Base-by-base conservation (phyloP, 2,797 vertebrate species). In the Denticeps clupeoides region DNA sequence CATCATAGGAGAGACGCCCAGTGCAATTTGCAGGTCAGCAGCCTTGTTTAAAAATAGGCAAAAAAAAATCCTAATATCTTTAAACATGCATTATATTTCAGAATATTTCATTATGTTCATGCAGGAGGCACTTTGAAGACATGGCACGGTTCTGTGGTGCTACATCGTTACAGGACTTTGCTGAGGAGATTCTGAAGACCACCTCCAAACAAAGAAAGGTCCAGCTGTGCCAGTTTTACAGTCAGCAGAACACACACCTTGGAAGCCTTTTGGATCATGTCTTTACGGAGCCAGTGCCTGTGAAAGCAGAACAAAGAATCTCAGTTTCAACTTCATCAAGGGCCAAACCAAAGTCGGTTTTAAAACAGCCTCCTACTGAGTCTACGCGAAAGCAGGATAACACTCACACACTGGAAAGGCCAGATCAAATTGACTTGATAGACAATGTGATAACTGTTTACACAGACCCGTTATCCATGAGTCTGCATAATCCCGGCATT, bases 91-190 rank as follows among this genome's bases (percentile, higher is more conserved):
- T 16, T 6, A 27, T 27, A 10, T 11, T 10, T 1, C 7, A 8
- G 7, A 26, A 26, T 25, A 26, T 9, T 23, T 23, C 26, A 26
- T 27, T 27, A 10, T 27, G 7, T 12, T 47, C 60, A 57, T 69
- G 26, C 65, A 98, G 94, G 73, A 86, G 79, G 53, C 94, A 97
- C 35, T 80, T 97, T 73, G 75, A 83, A 56, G 84, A 91, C 62
- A 96, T 98, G 89, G 77, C 83, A 3, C 70, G 65, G 41, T 71
- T 78, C 46, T 87, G 89, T 13, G 70, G 78, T 16, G 82, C 78
- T 21, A 26, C 61, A 56, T 86, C 90, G 41, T 53, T 74, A 26
- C 65, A 77, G 58, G 72, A 83, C 24, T 82, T 98, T 66, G 88
- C 89, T 29, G 59, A 61, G 19, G 60, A 71, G 38, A 65, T 97